Evolutionary conservation across 2,113 vertebrate genomes (phyloP).

Genomic region (Gracilinanus agilis): DNA sequence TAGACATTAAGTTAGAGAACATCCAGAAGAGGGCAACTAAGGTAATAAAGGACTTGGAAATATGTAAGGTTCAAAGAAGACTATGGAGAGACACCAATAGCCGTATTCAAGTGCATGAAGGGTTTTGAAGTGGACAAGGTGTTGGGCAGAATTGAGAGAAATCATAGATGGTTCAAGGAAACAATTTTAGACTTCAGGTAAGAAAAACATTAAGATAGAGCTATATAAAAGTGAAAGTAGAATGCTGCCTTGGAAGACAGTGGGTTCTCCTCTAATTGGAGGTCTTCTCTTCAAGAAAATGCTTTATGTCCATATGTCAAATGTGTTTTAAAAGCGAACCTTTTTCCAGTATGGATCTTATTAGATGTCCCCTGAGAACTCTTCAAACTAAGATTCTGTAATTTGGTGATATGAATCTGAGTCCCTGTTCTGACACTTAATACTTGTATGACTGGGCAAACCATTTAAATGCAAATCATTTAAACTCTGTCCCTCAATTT

Average conservation of each 20-base stretch:
- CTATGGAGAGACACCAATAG: not conserved
- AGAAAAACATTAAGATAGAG: not conserved
- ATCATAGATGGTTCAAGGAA: not conserved
- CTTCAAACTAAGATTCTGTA: not conserved
- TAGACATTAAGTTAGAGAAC: not conserved
- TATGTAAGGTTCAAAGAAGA: not conserved
- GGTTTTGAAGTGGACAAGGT: not conserved
- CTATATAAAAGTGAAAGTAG: not conserved
- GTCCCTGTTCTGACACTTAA: not conserved
- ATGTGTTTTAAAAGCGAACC: not conserved
- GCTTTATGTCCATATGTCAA: not conserved
- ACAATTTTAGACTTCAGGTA: not conserved
- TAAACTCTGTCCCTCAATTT: too few relatives aligned
- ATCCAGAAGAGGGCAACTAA: not conserved
- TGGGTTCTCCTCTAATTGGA: too few relatives aligned
- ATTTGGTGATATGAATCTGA: not conserved
- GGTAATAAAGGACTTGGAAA: not conserved
- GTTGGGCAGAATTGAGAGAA: not conserved
- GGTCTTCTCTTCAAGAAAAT: not conserved
- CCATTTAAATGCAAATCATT: not conserved
- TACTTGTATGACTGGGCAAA: not conserved
- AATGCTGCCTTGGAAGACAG: not conserved
- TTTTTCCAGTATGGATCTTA: not conserved
- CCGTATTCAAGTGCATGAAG: not conserved
- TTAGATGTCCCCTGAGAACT: not conserved